These are phyloP conservation scores for Pyrochroa serraticornis DNA, from an alignment of 2,888 invertebrate species.

Conservation along the genomic window DNA sequence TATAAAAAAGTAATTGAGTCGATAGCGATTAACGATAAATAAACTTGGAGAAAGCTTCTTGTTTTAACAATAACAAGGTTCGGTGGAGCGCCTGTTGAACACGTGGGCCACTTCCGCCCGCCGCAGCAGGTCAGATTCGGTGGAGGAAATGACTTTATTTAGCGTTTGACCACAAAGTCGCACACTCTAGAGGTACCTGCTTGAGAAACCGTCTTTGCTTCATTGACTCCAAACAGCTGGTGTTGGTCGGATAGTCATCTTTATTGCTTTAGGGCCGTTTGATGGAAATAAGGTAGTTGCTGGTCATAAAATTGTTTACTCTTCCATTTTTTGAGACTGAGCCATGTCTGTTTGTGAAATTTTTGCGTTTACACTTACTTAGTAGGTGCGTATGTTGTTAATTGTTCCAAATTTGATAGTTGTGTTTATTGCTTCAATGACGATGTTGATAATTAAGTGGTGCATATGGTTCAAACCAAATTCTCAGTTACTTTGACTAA, in stretches of 20 bases:
- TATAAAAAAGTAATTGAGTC: background rate
- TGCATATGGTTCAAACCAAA: no score
- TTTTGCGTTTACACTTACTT: no score
- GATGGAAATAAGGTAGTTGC: background rate
- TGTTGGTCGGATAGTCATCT: background rate
- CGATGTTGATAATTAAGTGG: no score
- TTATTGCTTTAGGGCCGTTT: background rate
- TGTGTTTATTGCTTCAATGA: no score
- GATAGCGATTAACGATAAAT: background rate
- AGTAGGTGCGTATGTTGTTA: no score
- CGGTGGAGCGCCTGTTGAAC: slow-evolving; percentile 14
- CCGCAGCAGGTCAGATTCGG: slow-evolving; percentile 14
- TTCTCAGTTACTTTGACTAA: no score
- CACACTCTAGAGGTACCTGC: background rate
- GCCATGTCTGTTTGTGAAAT: background rate
- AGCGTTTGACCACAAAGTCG: background rate
- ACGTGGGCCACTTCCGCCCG: slow-evolving; percentile 25
- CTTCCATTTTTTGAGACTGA: background rate
- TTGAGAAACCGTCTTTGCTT: background rate
- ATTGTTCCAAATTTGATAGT: no score
- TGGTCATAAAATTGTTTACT: background rate
- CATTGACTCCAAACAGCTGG: background rate
- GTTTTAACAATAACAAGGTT: background rate
- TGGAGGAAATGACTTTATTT: background rate
- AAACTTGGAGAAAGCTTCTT: background rate